phyloP scores from a whole-genome alignment of 30 jellyfish, hydroid and myxozoan species.

The Haliclystus octoradiatus region DNA sequence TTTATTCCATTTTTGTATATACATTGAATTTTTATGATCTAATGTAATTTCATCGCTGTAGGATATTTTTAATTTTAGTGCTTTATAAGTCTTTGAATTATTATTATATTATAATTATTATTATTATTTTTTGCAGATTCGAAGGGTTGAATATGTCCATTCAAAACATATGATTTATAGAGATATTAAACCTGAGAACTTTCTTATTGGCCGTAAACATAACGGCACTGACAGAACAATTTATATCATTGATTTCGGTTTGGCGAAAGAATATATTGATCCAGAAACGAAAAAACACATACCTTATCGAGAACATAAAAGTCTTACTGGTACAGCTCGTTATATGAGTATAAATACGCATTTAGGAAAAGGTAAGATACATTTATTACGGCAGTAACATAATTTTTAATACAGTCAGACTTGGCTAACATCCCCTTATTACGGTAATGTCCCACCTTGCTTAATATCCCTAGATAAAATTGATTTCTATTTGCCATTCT shows the following conservation, averaged over 20 bases:
- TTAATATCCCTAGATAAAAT: neutral
- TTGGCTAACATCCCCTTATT: neutral
- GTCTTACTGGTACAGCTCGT: conserved; percentile 99
- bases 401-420: neutral
- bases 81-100: too few species aligned
- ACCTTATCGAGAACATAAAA: conserved; percentile 96
- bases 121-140: conserved; percentile 36
- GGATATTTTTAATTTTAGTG: too few species aligned
- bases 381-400: neutral
- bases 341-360: conserved; percentile 99
- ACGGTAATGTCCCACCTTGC: neutral
- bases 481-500: too few species aligned
- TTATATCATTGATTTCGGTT: conserved; percentile 94
- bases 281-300: conserved; percentile 96
- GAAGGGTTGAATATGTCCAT: conserved; percentile 93
- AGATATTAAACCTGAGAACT: conserved; percentile 98
- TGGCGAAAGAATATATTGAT: conserved; percentile 96
- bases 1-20: too few species aligned
- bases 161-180: conserved; percentile 90
- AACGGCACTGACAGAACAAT: conserved; percentile 86
- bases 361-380: conserved; percentile 82
- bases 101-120: too few species aligned
- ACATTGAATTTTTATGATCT: too few species aligned
- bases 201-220: conserved; percentile 91
- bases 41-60: too few species aligned